These are phyloP conservation scores for Balanococcus diminutus DNA, from an alignment of 2,888 invertebrate genomes.

Conservation along the genomic window DNA sequence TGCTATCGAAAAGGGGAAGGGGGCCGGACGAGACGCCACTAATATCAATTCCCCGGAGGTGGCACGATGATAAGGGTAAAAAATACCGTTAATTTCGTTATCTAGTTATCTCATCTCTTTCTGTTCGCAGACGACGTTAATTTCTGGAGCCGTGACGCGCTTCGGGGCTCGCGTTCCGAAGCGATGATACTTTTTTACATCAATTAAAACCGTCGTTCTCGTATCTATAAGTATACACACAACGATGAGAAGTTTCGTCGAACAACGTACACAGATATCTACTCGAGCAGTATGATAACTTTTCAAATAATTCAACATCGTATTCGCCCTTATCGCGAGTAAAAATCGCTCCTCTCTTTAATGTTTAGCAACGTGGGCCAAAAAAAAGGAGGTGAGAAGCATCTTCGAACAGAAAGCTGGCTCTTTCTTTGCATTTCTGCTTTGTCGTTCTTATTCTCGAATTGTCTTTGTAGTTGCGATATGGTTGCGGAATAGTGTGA, in stretches of 20 bases:
- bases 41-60: neutral
- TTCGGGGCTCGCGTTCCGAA: neutral
- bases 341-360: neutral
- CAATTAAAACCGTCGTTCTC: neutral
- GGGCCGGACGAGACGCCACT: neutral
- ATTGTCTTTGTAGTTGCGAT: neutral
- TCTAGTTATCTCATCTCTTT: neutral
- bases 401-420: neutral
- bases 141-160: neutral
- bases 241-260: neutral
- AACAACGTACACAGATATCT: neutral
- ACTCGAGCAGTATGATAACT: neutral
- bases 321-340: neutral
- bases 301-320: conserved; percentile 5
- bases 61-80: neutral
- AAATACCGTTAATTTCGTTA: neutral
- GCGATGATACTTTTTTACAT: conserved; percentile 13
- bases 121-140: conserved; percentile 31
- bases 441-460: neutral
- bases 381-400: neutral
- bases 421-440: neutral
- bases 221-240: neutral
- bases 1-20: neutral
- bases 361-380: neutral
- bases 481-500: neutral